Percentiles rank a stretch among this genome's conserved stretches.
Evolutionary conservation across 1,140 invertebrate genomes (phyloP).

Genomic region (Camponotus pennsylvanicus): DNA sequence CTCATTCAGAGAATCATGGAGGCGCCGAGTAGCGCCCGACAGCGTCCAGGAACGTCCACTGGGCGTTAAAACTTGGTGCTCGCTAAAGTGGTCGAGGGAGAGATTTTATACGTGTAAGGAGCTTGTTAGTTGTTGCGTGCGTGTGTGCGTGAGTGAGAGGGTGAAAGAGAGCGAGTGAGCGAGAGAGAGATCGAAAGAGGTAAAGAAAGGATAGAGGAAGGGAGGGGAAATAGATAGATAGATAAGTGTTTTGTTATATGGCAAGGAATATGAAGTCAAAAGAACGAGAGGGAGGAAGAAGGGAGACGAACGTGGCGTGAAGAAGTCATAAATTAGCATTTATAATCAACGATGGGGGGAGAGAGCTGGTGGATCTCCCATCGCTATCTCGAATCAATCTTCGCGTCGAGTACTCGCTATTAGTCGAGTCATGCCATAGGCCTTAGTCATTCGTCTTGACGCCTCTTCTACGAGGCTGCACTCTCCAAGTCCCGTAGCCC

Average conservation of each 20-base stretch:
- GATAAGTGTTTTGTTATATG: conserved; percentile 55
- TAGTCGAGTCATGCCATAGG: conserved; percentile 72
- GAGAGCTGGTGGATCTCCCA: conserved; percentile 62
- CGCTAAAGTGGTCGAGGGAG: conserved; percentile 52
- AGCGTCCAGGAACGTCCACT: conserved; percentile 45
- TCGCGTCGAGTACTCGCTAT: conserved; percentile 73
- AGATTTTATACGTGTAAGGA: conserved; percentile 3
- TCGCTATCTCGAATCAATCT: conserved; percentile 76
- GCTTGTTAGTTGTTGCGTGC: conserved; percentile 37
- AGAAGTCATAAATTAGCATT: conserved; percentile 82
- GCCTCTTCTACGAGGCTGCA: conserved; percentile 53
- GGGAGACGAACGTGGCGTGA: conserved; percentile 69
- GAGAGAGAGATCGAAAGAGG: conserved; percentile 40
- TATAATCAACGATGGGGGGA: conserved; percentile 70
- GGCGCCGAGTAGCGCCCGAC: conserved; percentile 74
- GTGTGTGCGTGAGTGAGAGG: conserved; percentile 38
- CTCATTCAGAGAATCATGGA: conserved; percentile 72
- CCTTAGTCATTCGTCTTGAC: conserved; percentile 73
- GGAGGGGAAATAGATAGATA: conserved; percentile 30
- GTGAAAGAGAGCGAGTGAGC: conserved; percentile 8
- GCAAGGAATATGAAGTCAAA: conserved; percentile 22
- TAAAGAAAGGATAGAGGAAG: not conserved
- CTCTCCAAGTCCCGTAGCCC: conserved; percentile 33
- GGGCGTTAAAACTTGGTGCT: conserved; percentile 49
- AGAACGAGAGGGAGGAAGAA: not conserved